These are phyloP conservation scores for Drosophila aldrichi DNA, from an alignment of 2,888 invertebrate genomes.

Conservation along the genomic window DNA sequence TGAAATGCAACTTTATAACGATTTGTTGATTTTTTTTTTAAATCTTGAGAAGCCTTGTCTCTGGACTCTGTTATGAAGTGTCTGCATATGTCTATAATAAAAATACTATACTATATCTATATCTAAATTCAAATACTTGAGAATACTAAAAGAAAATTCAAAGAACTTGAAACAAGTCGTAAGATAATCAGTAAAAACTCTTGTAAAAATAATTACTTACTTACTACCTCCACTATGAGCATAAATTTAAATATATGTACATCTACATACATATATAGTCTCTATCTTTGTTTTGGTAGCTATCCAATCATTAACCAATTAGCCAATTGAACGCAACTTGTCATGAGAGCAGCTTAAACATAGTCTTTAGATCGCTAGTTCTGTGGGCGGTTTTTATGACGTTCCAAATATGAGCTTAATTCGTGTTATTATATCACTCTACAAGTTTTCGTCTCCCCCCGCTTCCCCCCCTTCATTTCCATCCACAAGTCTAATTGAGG, in stretches of 20 bases:
- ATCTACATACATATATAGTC: neutral
- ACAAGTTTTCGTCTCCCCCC: slow-evolving; percentile 1
- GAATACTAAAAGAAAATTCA: too few species aligned
- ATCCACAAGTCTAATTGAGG: slow-evolving; percentile 53
- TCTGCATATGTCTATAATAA: slow-evolving; percentile 1
- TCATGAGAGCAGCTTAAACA: slow-evolving; percentile 32
- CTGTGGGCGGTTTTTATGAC: slow-evolving; percentile 54
- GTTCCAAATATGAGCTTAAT: slow-evolving; percentile 66
- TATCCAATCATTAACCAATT: slow-evolving; percentile 39
- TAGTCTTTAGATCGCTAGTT: slow-evolving; percentile 26
- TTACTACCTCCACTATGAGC: too few species aligned
- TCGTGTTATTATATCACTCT: slow-evolving; percentile 56
- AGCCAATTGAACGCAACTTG: slow-evolving; percentile 39
- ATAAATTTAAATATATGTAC: too few species aligned
- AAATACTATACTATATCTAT: too few species aligned
- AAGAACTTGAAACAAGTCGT: too few species aligned
- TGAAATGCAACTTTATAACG: slow-evolving; percentile 48
- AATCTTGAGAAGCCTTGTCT: slow-evolving; percentile 46
- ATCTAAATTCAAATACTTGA: too few species aligned
- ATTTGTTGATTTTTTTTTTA: slow-evolving; percentile 41
- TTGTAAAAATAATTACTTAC: too few species aligned
- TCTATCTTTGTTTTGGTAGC: neutral
- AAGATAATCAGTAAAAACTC: too few species aligned
- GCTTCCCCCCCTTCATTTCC: slow-evolving; percentile 2
- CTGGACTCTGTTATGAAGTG: slow-evolving; percentile 32